phyloP scores from a whole-genome alignment of 1,140 invertebrate species.

The Cyclargus thomasi region DNA sequence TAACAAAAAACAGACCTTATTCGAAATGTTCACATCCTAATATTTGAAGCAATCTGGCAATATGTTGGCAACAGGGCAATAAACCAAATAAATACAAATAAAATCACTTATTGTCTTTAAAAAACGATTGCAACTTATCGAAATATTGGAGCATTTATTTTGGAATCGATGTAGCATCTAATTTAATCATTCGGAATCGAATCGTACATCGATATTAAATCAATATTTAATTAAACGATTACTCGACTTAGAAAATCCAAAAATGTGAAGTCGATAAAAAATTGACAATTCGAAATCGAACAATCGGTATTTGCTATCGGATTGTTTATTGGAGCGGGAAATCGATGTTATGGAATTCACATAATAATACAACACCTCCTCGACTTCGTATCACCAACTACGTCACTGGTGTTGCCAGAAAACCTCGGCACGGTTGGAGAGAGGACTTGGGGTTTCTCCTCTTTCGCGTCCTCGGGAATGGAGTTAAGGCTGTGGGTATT shows the following conservation, averaged over 20 bases:
- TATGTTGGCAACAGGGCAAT: slow-evolving; percentile 1
- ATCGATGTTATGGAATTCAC: slow-evolving; percentile 34
- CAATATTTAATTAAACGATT: too few species aligned
- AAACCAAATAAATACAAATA: too few species aligned
- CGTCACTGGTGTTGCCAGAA: slow-evolving; percentile 67
- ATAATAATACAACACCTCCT: slow-evolving; percentile 70
- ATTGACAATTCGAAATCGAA: slow-evolving; percentile 13
- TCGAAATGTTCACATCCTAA: too few species aligned
- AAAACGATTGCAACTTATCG: too few species aligned
- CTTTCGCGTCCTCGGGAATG: slow-evolving; percentile 45
- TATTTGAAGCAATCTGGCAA: too few species aligned
- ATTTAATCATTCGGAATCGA: too few species aligned
- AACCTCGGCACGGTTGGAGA: slow-evolving; percentile 60
- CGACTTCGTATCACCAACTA: slow-evolving; percentile 68
- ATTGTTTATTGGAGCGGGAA: neutral
- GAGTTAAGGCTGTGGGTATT: slow-evolving; percentile 62
- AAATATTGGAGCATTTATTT: too few species aligned
- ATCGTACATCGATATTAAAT: too few species aligned
- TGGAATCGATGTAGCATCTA: too few species aligned
- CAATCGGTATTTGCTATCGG: neutral
- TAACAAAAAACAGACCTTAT: neutral
- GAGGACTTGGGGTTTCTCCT: slow-evolving; percentile 41
- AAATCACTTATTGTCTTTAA: too few species aligned
- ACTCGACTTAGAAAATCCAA: too few species aligned
- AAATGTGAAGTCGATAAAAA: too few species aligned